Percentiles rank a stretch among this genome's conserved stretches.
Conservation (phyloP, 2,888 invertebrate genomes). For the Archips xylosteana region DNA sequence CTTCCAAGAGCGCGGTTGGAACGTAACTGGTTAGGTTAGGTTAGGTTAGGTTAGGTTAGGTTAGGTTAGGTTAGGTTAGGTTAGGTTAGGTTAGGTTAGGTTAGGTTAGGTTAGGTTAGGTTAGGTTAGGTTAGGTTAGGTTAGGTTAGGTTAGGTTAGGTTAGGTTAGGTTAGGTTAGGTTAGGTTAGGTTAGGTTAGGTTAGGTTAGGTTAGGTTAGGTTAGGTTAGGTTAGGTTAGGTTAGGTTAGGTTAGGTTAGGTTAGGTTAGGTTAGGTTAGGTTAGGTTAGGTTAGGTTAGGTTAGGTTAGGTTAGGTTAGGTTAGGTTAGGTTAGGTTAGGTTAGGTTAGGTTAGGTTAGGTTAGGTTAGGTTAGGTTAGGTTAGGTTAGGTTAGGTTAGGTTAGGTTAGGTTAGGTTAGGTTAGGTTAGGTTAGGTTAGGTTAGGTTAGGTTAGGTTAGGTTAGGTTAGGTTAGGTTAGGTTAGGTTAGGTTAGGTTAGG, state of each 20-base stretch:
- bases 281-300: conserved; percentile 14
- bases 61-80: conserved; percentile 14
- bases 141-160: conserved; percentile 14
- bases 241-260: conserved; percentile 14
- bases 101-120: conserved; percentile 17
- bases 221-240: conserved; percentile 14
- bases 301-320: conserved; percentile 19
- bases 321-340: conserved; percentile 27
- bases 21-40: conserved; percentile 16
- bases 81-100: conserved; percentile 10
- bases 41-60: conserved; percentile 9
- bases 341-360: conserved; percentile 27
- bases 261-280: conserved; percentile 14
- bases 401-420: conserved; percentile 5
- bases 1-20: too few relatives aligned
- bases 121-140: conserved; percentile 11
- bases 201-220: conserved; percentile 14
- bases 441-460: conserved; percentile 44
- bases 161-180: conserved; percentile 14
- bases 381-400: conserved; percentile 16
- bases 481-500: conserved; percentile 41
- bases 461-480: conserved; percentile 46
- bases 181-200: conserved; percentile 14
- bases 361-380: conserved; percentile 14
- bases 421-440: conserved; percentile 39